These are phyloP conservation scores for Gastrophryne carolinensis DNA, from an alignment of 2,797 vertebrate species.

Conservation along the genomic window DNA sequence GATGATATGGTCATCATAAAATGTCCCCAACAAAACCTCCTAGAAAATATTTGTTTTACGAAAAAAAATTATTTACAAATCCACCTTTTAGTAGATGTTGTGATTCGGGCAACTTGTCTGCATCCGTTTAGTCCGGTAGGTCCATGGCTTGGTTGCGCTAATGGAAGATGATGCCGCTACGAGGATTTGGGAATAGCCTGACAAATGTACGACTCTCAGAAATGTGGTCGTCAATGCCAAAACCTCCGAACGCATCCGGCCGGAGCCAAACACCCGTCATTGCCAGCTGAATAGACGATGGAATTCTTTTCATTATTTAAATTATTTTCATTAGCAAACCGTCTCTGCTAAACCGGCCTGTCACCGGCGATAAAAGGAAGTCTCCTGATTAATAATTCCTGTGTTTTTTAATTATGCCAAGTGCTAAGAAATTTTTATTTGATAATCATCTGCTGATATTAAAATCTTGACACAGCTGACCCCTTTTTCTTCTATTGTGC, in stretches of 20 bases:
- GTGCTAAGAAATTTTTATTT: constrained; percentile 59
- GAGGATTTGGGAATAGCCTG: no score
- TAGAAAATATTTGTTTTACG: no score
- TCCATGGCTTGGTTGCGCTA: no score
- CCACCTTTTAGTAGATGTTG: no score
- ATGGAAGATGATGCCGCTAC: no score
- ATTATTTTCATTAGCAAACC: constrained; percentile 56
- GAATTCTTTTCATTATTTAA: constrained; percentile 57
- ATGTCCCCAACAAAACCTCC: no score
- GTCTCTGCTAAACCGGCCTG: constrained; percentile 46
- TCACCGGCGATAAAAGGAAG: constrained; percentile 43
- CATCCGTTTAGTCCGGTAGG: no score
- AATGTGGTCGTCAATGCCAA: no score
- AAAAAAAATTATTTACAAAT: no score
- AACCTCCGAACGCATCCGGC: not conserved
- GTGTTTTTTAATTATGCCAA: constrained; percentile 62
- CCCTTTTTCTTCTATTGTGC: constrained; percentile 48
- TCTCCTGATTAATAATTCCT: constrained; percentile 57
- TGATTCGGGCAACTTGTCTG: no score
- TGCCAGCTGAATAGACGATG: constrained; percentile 11
- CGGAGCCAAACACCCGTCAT: not conserved
- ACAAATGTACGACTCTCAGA: no score
- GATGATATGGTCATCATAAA: no score
- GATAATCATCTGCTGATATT: constrained; percentile 54
- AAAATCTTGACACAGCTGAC: constrained; percentile 56